phyloP scores from a whole-genome alignment of 2,888 invertebrate genomes.

The Spodoptera littoralis region DNA sequence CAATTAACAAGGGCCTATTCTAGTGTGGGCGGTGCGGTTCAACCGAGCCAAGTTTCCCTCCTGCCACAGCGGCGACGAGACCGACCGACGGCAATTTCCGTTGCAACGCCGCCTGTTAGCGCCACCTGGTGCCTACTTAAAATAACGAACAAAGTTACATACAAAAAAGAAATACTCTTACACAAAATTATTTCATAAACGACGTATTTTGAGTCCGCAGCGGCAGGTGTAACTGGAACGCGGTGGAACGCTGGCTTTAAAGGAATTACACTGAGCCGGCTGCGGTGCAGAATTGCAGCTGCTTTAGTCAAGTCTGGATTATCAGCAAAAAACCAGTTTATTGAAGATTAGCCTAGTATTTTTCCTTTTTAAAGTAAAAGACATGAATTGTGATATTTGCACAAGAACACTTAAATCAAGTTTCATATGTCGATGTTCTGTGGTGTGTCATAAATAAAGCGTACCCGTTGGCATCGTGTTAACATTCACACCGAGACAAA shows the following conservation, averaged over 20 bases:
- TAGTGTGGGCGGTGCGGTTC: slow-evolving; percentile 63
- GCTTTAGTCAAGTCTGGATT: slow-evolving; percentile 64
- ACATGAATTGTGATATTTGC: slow-evolving; percentile 1
- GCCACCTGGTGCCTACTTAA: slow-evolving; percentile 75
- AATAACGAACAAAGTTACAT: slow-evolving; percentile 65
- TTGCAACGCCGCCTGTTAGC: slow-evolving; percentile 73
- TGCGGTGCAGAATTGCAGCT: slow-evolving; percentile 66
- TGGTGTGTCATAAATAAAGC: slow-evolving; percentile 27
- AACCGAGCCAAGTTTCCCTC: slow-evolving; percentile 65
- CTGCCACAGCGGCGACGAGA: slow-evolving; percentile 49
- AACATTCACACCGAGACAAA: slow-evolving; percentile 56
- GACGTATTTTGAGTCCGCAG: slow-evolving; percentile 57
- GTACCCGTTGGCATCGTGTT: slow-evolving; percentile 42
- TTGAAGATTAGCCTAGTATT: slow-evolving; percentile 37
- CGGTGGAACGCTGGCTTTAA: slow-evolving; percentile 67
- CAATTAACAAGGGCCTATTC: slow-evolving; percentile 71
- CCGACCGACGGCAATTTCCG: slow-evolving; percentile 80
- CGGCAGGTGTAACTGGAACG: slow-evolving; percentile 69
- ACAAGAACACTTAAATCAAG: slow-evolving; percentile 17
- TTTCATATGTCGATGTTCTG: slow-evolving; percentile 17
- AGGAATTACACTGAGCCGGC: slow-evolving; percentile 69
- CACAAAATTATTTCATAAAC: slow-evolving; percentile 67
- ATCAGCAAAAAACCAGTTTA: slow-evolving; percentile 62
- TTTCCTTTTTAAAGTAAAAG: neutral
- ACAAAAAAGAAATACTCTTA: slow-evolving; percentile 48